Evolutionary conservation across 2,113 vertebrate species (phyloP).

Genomic region (Rafetus swinhoei): DNA sequence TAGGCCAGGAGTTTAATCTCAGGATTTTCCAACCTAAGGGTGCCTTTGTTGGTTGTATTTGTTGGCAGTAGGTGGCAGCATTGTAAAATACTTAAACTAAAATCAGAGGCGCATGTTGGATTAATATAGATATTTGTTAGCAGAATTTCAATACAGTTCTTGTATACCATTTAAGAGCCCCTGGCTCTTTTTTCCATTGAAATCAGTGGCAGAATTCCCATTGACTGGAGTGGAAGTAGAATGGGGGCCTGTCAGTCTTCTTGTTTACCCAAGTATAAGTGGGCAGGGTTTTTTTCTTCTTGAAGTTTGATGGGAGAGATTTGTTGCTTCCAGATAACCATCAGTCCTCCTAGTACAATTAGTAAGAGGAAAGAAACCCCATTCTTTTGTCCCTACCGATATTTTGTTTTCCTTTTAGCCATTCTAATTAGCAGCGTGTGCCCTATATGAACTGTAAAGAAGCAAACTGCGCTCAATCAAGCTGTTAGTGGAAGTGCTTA

Average conservation of each 20-base stretch:
- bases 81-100: neutral
- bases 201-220: neutral
- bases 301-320: neutral
- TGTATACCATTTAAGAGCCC: neutral
- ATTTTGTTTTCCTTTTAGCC: neutral
- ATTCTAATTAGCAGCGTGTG: neutral
- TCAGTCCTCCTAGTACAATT: neutral
- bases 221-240: neutral
- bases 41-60: neutral
- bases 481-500: neutral
- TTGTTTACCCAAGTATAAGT: neutral
- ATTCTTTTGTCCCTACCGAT: neutral
- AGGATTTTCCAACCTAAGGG: no score
- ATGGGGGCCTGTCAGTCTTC: neutral
- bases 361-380: neutral
- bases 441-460: neutral
- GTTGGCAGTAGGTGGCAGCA: slow-evolving; percentile 10
- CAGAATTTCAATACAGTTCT: neutral
- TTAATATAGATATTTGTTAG: neutral
- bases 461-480: neutral
- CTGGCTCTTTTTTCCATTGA: neutral
- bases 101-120: neutral
- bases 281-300: neutral
- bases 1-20: neutral
- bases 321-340: neutral